Percentiles rank a stretch among this genome's conserved stretches.
These are phyloP conservation scores for Tetropium fuscum DNA, from an alignment of 2,888 invertebrate species.

Conservation along the genomic window DNA sequence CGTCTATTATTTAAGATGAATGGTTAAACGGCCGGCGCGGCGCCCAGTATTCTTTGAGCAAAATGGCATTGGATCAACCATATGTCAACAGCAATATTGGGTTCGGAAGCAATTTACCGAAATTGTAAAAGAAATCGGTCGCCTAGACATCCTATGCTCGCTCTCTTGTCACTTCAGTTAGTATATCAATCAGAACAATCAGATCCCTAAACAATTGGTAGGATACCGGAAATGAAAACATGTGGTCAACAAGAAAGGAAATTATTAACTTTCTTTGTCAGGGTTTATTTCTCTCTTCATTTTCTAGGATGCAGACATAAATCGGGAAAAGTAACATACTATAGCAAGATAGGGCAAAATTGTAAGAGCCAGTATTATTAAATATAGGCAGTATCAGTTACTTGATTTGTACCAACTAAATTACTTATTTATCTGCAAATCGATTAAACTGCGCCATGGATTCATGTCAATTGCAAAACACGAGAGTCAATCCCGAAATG, in stretches of 20 bases:
- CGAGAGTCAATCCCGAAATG: too few species aligned
- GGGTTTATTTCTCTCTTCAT: conserved; percentile 6
- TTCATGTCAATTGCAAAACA: too few species aligned
- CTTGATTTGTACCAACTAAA: too few species aligned
- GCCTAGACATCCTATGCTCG: conserved; percentile 52
- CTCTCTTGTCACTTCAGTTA: conserved; percentile 56
- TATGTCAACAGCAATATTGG: conserved; percentile 56
- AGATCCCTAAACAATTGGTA: conserved; percentile 45
- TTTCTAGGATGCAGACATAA: neutral
- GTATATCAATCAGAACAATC: conserved; percentile 51
- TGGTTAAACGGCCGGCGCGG: too few species aligned
- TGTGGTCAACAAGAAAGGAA: conserved; percentile 14
- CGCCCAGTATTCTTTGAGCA: conserved; percentile 43
- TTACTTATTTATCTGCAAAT: too few species aligned
- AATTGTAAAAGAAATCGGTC: conserved; percentile 52
- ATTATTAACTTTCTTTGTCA: conserved; percentile 14
- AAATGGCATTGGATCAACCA: conserved; percentile 48
- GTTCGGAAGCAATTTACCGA: conserved; percentile 55
- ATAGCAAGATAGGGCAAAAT: too few species aligned
- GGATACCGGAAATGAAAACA: conserved; percentile 10
- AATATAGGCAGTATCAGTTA: too few species aligned
- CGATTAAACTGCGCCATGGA: too few species aligned
- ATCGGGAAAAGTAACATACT: neutral
- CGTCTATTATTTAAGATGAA: conserved; percentile 31
- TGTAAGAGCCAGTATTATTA: too few species aligned